A percentile compares a stretch with the other conserved stretches of the same genome.
Evolutionary conservation across 2,113 vertebrate genomes (phyloP).

Genomic region (Hippocampus mohnikei): DNA sequence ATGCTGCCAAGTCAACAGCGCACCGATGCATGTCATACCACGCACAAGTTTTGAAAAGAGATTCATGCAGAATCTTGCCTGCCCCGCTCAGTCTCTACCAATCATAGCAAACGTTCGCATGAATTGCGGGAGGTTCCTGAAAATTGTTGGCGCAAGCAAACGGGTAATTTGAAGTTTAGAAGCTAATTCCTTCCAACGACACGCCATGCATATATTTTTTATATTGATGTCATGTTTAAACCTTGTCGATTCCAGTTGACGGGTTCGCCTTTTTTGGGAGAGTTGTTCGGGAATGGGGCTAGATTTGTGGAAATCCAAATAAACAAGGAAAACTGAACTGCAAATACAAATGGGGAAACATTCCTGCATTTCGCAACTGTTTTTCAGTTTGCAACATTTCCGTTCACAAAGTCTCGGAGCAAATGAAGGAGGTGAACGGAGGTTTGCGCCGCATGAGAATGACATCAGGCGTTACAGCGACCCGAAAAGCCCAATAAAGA

Average conservation of each 20-base stretch:
- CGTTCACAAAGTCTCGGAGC: background rate
- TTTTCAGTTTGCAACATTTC: background rate
- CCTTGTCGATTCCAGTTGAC: background rate
- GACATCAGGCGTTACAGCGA: no score
- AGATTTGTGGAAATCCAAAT: no score
- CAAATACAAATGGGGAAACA: no score
- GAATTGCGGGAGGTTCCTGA: conserved; percentile 14
- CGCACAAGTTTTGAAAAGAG: conserved; percentile 11
- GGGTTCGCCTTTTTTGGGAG: background rate
- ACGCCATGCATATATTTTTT: background rate
- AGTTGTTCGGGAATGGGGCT: no score
- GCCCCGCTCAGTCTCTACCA: background rate
- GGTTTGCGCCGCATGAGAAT: background rate
- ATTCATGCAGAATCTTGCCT: conserved; percentile 35
- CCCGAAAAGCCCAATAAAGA: background rate
- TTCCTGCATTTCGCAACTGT: no score
- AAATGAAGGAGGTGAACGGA: background rate
- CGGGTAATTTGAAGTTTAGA: conserved; percentile 23
- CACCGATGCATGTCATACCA: conserved; percentile 15
- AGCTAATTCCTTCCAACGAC: conserved; percentile 18
- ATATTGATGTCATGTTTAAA: background rate
- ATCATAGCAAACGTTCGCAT: conserved; percentile 13
- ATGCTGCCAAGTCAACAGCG: conserved; percentile 15
- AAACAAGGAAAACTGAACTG: no score
- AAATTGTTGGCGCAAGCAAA: conserved; percentile 8